phyloP scores from a whole-genome alignment of 2,888 invertebrate species.

The Cerceris ruficornis region DNA sequence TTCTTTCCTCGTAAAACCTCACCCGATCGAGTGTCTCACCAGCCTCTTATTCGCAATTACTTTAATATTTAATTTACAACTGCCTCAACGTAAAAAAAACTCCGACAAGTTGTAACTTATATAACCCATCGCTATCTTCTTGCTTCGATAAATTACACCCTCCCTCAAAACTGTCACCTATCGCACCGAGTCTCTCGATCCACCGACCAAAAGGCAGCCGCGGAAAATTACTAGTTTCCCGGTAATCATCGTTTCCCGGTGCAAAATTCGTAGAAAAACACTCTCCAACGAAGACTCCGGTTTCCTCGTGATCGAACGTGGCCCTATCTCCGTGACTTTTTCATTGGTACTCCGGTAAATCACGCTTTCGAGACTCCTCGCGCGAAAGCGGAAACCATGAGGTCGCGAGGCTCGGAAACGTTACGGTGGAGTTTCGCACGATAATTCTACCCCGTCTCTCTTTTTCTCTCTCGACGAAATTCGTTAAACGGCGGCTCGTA shows the following conservation, averaged over 20 bases:
- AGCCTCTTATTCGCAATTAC: slow-evolving; percentile 33
- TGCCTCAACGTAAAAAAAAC: slow-evolving; percentile 34
- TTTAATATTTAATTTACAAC: slow-evolving; percentile 63
- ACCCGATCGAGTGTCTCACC: slow-evolving; percentile 37
- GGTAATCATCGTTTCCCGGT: slow-evolving; percentile 17
- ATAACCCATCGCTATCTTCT: slow-evolving; percentile 50
- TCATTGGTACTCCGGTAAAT: slow-evolving; percentile 19
- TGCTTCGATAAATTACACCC: slow-evolving; percentile 61
- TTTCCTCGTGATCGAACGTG: slow-evolving; percentile 33
- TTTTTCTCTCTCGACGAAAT: slow-evolving; percentile 51
- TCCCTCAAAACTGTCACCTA: slow-evolving; percentile 22
- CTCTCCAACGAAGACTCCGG: no score
- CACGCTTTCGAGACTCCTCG: slow-evolving; percentile 21
- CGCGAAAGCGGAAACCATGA: slow-evolving; percentile 3
- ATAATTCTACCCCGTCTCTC: slow-evolving; percentile 21
- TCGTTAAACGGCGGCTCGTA: slow-evolving; percentile 48
- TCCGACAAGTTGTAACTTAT: slow-evolving; percentile 54
- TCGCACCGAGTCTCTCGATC: slow-evolving; percentile 18
- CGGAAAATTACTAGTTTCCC: slow-evolving; percentile 4
- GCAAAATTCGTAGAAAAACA: slow-evolving; percentile 51
- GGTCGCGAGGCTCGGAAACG: background rate
- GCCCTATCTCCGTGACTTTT: slow-evolving; percentile 4
- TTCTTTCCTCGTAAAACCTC: slow-evolving; percentile 32
- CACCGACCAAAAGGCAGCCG: slow-evolving; percentile 15
- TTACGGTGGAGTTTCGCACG: background rate